A percentile compares a stretch with the other conserved stretches of the same genome.
These are phyloP conservation scores for Dioctria linearis DNA, from an alignment of 2,888 invertebrate species.

Conservation along the genomic window DNA sequence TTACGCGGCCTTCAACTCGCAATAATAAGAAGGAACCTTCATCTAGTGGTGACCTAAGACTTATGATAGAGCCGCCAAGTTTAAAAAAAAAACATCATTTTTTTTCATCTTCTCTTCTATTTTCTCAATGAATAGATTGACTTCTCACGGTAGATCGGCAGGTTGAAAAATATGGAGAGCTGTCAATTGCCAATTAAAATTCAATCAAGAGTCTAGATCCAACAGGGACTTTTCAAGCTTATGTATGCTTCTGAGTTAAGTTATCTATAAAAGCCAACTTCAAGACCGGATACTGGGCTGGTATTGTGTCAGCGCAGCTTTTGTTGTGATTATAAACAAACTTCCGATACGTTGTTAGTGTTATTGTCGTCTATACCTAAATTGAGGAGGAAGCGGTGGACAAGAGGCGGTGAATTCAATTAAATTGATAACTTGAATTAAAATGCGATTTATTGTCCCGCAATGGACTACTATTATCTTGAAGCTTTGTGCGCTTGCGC, in stretches of 20 bases:
- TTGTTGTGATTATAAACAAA: slow-evolving; percentile 31
- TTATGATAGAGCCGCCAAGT: neutral
- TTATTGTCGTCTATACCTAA: too few relatives aligned
- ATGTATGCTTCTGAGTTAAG: neutral
- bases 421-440: slow-evolving; percentile 32
- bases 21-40: slow-evolving; percentile 23
- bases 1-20: slow-evolving; percentile 25
- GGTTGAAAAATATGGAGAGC: neutral
- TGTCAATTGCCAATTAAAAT: slow-evolving; percentile 38
- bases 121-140: slow-evolving; percentile 17
- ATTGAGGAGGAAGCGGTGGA: slow-evolving; percentile 10
- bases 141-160: slow-evolving; percentile 10
- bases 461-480: slow-evolving; percentile 3
- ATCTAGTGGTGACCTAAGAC: slow-evolving; percentile 1
- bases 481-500: slow-evolving; percentile 17
- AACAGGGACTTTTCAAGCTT: slow-evolving; percentile 19
- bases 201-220: slow-evolving; percentile 22
- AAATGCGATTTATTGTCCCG: slow-evolving; percentile 26
- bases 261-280: neutral
- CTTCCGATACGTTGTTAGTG: slow-evolving; percentile 14
- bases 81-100: neutral
- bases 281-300: slow-evolving; percentile 27
- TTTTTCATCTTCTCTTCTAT: neutral
- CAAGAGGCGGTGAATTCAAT: slow-evolving; percentile 15
- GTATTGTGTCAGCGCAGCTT: slow-evolving; percentile 13